A percentile compares a stretch with the other conserved stretches of the same genome.
phyloP scores from a whole-genome alignment of 2,888 invertebrate species.

The Synergus umbraculus region DNA sequence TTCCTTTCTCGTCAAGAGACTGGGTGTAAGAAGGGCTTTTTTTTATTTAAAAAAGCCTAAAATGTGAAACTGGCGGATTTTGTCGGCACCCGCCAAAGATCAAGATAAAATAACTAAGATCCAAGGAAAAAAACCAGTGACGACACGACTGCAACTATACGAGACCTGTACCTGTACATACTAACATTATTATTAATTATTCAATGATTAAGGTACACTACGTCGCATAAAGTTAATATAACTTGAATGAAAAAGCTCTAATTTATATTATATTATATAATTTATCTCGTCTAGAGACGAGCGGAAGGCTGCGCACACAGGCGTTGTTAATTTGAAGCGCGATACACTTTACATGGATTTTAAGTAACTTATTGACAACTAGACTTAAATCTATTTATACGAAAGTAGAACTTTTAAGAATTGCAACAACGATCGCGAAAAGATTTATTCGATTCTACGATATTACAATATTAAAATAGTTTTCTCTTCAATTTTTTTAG shows the following conservation, averaged over 20 bases:
- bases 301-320: slow-evolving; percentile 70
- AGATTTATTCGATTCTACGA: slow-evolving; percentile 27
- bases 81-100: slow-evolving; percentile 74
- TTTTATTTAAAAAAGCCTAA: slow-evolving; percentile 1
- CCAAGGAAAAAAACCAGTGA: slow-evolving; percentile 70
- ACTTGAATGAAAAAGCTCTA: slow-evolving; percentile 64
- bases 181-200: slow-evolving; percentile 69
- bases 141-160: slow-evolving; percentile 78
- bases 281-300: slow-evolving; percentile 48
- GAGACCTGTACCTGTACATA: slow-evolving; percentile 78
- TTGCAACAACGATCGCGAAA: neutral
- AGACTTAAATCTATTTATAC: slow-evolving; percentile 34
- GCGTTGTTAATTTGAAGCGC: slow-evolving; percentile 50
- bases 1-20: neutral
- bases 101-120: slow-evolving; percentile 51
- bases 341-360: slow-evolving; percentile 51
- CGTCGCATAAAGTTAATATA: slow-evolving; percentile 63
- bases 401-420: slow-evolving; percentile 30
- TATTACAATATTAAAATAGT: slow-evolving; percentile 30
- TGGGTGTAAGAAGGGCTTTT: slow-evolving; percentile 15
- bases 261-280: slow-evolving; percentile 63
- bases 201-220: slow-evolving; percentile 43
- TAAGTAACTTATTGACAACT: slow-evolving; percentile 62
- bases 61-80: slow-evolving; percentile 69
- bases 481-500: neutral